phyloP scores from a whole-genome alignment of 2,888 invertebrate genomes.

The Scaptomyza polygonia region DNA sequence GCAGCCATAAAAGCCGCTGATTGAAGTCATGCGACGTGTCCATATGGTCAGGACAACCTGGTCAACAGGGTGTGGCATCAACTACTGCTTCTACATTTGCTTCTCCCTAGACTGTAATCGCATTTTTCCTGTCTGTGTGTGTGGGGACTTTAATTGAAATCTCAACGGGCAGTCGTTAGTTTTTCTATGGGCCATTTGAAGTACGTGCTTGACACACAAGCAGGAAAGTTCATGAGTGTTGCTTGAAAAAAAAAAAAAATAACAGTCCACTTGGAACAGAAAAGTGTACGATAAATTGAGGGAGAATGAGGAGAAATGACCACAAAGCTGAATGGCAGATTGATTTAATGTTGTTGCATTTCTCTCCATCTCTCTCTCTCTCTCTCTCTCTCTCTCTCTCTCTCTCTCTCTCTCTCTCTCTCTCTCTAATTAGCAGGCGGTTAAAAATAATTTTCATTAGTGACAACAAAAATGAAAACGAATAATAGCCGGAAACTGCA shows the following conservation, averaged over 20 bases:
- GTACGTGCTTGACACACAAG: constrained; percentile 65
- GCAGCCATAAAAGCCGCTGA: constrained; percentile 53
- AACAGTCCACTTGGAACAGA: background rate
- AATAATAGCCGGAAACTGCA: constrained; percentile 40
- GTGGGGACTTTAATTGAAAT: constrained; percentile 69
- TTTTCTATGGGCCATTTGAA: constrained; percentile 61
- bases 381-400: constrained; percentile 33
- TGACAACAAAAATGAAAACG: constrained; percentile 32
- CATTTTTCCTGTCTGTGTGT: constrained; percentile 17
- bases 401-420: constrained; percentile 39
- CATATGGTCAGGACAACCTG: constrained; percentile 44
- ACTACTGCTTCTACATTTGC: too few relatives aligned
- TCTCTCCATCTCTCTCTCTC: too few relatives aligned
- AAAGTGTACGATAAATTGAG: background rate
- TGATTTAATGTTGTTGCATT: background rate
- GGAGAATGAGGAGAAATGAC: constrained; percentile 20
- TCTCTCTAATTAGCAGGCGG: constrained; percentile 52
- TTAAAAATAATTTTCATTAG: constrained; percentile 26
- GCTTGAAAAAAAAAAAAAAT: background rate
- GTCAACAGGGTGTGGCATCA: constrained; percentile 14
- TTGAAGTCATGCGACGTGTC: constrained; percentile 57
- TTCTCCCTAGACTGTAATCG: constrained; percentile 27
- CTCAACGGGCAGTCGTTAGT: constrained; percentile 51
- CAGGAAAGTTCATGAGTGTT: constrained; percentile 1
- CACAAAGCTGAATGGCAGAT: constrained; percentile 11